phyloP scores from a whole-genome alignment of 2,113 vertebrate genomes.

The Acinonyx jubatus region DNA sequence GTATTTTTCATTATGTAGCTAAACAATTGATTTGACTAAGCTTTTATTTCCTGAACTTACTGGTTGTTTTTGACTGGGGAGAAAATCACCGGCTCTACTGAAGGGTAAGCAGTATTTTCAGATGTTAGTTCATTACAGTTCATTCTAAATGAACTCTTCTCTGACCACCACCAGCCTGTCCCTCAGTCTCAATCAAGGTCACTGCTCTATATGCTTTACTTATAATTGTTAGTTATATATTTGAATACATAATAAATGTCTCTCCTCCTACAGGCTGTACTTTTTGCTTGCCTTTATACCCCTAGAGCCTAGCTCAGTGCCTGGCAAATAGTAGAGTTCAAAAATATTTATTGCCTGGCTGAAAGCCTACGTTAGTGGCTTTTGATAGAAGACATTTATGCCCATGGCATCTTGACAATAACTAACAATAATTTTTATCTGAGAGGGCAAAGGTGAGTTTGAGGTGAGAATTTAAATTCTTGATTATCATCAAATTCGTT shows the following conservation, averaged over 20 bases:
- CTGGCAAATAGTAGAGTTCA: neutral
- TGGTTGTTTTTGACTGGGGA: neutral
- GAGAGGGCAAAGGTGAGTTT: slow-evolving; percentile 10
- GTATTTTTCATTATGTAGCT: neutral
- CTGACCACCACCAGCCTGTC: neutral
- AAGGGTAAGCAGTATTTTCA: neutral
- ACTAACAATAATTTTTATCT: slow-evolving; percentile 22
- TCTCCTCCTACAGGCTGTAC: neutral
- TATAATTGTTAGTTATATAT: neutral
- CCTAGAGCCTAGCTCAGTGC: neutral
- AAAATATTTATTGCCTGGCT: neutral
- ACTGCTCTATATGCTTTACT: neutral
- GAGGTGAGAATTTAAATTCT: neutral
- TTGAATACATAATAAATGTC: neutral
- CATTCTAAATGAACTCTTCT: neutral
- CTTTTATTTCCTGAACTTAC: slow-evolving; percentile 24
- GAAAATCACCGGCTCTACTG: neutral
- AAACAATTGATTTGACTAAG: neutral
- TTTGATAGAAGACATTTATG: slow-evolving; percentile 23
- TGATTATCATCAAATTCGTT: slow-evolving; percentile 22
- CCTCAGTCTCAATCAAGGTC: neutral
- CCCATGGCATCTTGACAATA: neutral
- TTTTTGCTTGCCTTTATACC: neutral
- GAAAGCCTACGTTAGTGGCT: neutral
- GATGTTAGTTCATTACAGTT: neutral